These are phyloP conservation scores for Gymnobelideus leadbeateri DNA, from an alignment of 2,113 vertebrate species.

Conservation along the genomic window DNA sequence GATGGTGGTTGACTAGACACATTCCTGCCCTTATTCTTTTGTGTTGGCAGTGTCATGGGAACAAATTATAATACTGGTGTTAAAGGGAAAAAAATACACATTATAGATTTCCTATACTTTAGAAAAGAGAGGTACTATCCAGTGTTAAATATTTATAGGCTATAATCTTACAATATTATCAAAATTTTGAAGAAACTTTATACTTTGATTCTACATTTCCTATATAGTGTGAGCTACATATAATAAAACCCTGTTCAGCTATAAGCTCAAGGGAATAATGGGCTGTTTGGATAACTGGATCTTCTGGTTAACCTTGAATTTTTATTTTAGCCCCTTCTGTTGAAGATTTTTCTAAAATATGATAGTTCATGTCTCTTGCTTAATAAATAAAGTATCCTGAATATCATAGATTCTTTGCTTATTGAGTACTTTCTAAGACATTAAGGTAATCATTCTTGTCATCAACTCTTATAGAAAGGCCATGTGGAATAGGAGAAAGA, in stretches of 20 bases:
- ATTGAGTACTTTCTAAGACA: no score
- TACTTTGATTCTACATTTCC: background rate
- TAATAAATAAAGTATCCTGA: background rate
- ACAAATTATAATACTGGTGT: conserved; percentile 34
- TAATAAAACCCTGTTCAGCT: background rate
- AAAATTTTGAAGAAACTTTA: background rate
- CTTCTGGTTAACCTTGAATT: conserved; percentile 19
- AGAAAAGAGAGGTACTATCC: background rate
- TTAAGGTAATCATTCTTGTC: background rate
- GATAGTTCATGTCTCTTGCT: background rate
- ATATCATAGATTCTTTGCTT: background rate
- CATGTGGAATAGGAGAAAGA: background rate
- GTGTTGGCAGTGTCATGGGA: background rate
- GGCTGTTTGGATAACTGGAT: background rate
- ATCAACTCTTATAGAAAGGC: background rate
- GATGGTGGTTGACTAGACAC: background rate
- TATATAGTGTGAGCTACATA: background rate
- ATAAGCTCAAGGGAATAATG: background rate
- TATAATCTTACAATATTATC: background rate
- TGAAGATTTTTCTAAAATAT: background rate
- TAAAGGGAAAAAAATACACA: background rate
- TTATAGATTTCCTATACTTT: background rate
- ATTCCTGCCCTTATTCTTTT: background rate
- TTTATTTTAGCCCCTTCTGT: background rate
- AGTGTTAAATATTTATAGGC: background rate